Evolutionary conservation across 2,113 vertebrate genomes (phyloP), one percentile per base, ranked within the genome.

Genomic region (Brachypodius melanocephalos): DNA sequence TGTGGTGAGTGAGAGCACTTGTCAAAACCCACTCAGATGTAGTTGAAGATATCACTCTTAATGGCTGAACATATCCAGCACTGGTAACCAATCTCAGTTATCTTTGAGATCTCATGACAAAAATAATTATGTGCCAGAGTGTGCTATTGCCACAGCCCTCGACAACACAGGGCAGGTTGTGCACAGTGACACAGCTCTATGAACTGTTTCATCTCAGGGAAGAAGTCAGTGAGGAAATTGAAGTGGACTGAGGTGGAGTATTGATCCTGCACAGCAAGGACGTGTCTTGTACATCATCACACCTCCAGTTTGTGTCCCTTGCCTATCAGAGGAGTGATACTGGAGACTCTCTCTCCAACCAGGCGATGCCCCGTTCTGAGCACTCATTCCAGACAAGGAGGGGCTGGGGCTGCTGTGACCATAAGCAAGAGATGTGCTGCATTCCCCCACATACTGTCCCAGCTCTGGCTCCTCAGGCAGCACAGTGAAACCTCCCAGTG

Each of bases 401-500:
- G 17, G 32, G 4, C 6, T 49, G 22, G 19, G 32, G 57, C 62
- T 63, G 10, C 63, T 32, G 26, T 13, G 55, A 31, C 7, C n/a
- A 22, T 43, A 18, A 49, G 13, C 31, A 48, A 20, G 57, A 66
- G 67, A 14, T 0, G 0, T 17, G 9, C 18, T 65, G 34, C 15
- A 40, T 9, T 61, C 29, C 65, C 28, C 12, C 46, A 6, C 12
- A 15, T 1, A 4, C 28, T 54, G 48, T 25, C 11, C 69, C 36
- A 66, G 59, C 16, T 9, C 34, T 2, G 28, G 17, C 25, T 59
- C 24, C 29, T 19, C 57, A 5, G 63, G 52, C 57, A 88, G 67
- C 52, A 24, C 36, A 42, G 28, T 6, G 32, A 66, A 45, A 85
- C 42, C 14, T 17, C 38, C 29, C 4, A 6, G 40, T 13, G 55